Conservation (phyloP, 1,140 invertebrate species). For the Trissolcus basalis region DNA sequence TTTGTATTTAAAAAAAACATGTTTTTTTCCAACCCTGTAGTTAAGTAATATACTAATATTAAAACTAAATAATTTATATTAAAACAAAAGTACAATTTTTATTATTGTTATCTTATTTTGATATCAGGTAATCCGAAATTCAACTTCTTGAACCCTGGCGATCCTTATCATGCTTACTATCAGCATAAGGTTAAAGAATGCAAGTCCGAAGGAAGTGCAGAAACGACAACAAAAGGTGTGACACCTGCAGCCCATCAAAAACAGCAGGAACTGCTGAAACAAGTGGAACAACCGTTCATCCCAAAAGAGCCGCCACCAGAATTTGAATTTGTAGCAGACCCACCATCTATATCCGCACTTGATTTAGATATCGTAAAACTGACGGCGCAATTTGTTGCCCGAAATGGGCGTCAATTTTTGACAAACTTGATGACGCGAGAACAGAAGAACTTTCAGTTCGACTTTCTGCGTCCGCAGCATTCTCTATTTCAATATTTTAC, state of each 20-base stretch:
- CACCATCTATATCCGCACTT: constrained; percentile 98
- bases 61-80: neutral
- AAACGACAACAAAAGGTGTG: constrained; percentile 75
- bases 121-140: constrained; percentile 92
- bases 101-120: too few species aligned
- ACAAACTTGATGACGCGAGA: constrained; percentile 99
- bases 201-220: constrained; percentile 71
- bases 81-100: too few species aligned
- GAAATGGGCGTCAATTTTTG: constrained; percentile 98
- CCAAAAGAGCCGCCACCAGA: constrained; percentile 97
- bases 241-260: constrained; percentile 86
- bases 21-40: too few species aligned
- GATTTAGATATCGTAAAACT: constrained; percentile 99
- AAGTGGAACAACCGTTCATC: constrained; percentile 90
- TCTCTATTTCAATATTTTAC: constrained; percentile 99
- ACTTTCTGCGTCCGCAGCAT: constrained; percentile 98
- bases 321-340: constrained; percentile 98
- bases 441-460: constrained; percentile 99
- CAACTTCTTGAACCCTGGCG: constrained; percentile 96
- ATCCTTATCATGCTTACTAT: constrained; percentile 99
- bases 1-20: too few species aligned
- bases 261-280: constrained; percentile 92
- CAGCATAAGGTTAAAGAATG: constrained; percentile 97
- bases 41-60: too few species aligned
- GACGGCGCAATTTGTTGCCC: constrained; percentile 98